These are phyloP conservation scores for Calonectris borealis DNA, from an alignment of 2,113 vertebrate genomes.

Conservation along the genomic window DNA sequence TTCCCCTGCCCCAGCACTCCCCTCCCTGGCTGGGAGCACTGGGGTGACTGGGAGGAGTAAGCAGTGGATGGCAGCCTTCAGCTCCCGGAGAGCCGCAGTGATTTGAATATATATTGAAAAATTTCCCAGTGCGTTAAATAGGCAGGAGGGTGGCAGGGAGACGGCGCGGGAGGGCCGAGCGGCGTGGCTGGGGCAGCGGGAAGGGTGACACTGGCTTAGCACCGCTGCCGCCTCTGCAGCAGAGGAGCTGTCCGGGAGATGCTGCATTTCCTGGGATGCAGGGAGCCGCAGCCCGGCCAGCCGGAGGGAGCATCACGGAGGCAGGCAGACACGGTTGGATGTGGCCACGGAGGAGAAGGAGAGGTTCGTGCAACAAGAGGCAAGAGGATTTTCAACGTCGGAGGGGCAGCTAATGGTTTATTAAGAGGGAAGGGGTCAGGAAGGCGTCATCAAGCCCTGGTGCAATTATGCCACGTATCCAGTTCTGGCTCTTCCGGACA, in stretches of 20 bases:
- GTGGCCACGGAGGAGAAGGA: background rate
- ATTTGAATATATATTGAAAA: slow-evolving; percentile 12
- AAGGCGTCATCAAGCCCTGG: background rate
- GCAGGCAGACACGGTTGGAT: rapidly evolving
- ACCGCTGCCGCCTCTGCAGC: background rate
- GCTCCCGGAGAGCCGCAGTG: rapidly evolving
- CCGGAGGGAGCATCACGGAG: background rate
- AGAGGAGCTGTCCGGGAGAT: background rate
- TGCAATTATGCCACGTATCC: background rate
- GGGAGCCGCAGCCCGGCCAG: background rate
- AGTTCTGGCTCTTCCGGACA: slow-evolving; percentile 14
- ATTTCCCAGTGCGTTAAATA: background rate
- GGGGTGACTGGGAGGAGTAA: background rate
- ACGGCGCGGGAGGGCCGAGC: background rate
- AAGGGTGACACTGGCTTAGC: background rate
- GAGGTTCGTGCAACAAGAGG: background rate
- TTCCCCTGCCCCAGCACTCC: background rate
- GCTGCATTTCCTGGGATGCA: background rate
- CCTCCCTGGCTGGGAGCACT: background rate
- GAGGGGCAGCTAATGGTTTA: background rate
- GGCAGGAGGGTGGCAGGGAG: background rate
- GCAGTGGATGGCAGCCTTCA: background rate
- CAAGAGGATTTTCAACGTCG: background rate
- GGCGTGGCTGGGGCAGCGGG: rapidly evolving
- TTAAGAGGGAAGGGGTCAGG: slow-evolving; percentile 12